Base-by-base conservation (phyloP, 2,888 invertebrate genomes). In the Drosophila tanythrix region DNA sequence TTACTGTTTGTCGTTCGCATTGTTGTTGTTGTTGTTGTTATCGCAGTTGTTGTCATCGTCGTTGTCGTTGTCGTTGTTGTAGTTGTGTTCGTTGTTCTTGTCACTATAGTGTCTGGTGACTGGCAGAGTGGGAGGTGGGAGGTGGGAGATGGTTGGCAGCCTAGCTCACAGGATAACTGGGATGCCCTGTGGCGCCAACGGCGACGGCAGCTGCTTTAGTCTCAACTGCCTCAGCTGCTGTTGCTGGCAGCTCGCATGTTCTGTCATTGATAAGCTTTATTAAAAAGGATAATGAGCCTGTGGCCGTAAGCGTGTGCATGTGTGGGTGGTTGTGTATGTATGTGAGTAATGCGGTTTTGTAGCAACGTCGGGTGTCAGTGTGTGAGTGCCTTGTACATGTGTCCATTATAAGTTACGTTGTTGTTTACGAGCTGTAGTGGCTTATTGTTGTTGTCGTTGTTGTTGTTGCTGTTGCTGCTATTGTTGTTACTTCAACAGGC, bases 241-340 rank as follows among this genome's bases (percentile, higher is more conserved):
- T 36, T 74, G 74, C 68, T 86, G 90, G 90, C 90, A 86, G 85
- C 88, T 86, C 90, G 79, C 88, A 87, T 87, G 90, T 78, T 76
- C 81, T 88, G 88, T 65, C 91, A 88, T 90, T 88, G 87, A 88
- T 88, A 90, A 88, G 91, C 90, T 88, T 88, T 88, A 88, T 88
- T 88, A 88, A 88, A 88, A 90, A 90, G 90, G 85, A 86, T 86
- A 86, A 86, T 86, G 90, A 83, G 81, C 87, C 81, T 78, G 81
- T 70, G 88, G 86, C 66, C 70, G 73, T 74, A 53, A 13, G 83
- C 56, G 40, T 70, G 29, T 40, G 36, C 40, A 48, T 55, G 18
- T 57, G 38, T 65, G 50, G n/a, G 15, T 52, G 25, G 59, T n/a
- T 53, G 29, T 58, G 43, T 50, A 29, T 62, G 53, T 70, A 74